A percentile compares a stretch with the other conserved stretches of the same genome.
These are phyloP conservation scores for Pollenia angustigena DNA, from an alignment of 2,888 invertebrate species.

Conservation along the genomic window DNA sequence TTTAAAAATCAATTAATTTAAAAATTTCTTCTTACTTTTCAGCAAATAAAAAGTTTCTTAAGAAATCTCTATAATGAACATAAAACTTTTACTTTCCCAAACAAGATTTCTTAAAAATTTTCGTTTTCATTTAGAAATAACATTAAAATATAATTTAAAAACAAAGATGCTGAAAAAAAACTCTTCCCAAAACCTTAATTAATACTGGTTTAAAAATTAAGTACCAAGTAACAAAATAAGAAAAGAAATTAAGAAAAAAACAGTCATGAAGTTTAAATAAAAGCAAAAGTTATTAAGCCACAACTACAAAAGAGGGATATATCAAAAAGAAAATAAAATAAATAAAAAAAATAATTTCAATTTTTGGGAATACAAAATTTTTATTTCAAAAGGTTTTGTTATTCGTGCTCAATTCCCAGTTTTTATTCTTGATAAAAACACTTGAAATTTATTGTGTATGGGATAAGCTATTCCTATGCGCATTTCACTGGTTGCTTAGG, in stretches of 20 bases:
- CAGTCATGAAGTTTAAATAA: slow-evolving; percentile 50
- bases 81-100: slow-evolving; percentile 44
- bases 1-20: too few species aligned
- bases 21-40: too few species aligned
- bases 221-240: neutral
- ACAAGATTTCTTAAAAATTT: slow-evolving; percentile 1
- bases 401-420: too few species aligned
- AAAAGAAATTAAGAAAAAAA: slow-evolving; percentile 27
- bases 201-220: neutral
- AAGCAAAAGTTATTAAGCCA: slow-evolving; percentile 70
- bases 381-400: too few species aligned
- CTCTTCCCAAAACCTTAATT: neutral
- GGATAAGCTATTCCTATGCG: too few species aligned
- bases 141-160: neutral
- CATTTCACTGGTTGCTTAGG: too few species aligned
- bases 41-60: neutral
- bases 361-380: too few species aligned
- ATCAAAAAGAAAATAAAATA: neutral
- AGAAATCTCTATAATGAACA: neutral
- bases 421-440: too few species aligned
- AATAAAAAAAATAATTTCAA: too few species aligned
- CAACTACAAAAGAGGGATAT: neutral
- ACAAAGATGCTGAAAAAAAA: slow-evolving; percentile 9
- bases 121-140: slow-evolving; percentile 5
- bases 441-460: too few species aligned